These are phyloP conservation scores for Rhynchopsitta pachyrhyncha DNA, from an alignment of 2,113 vertebrate genomes.

Conservation along the genomic window DNA sequence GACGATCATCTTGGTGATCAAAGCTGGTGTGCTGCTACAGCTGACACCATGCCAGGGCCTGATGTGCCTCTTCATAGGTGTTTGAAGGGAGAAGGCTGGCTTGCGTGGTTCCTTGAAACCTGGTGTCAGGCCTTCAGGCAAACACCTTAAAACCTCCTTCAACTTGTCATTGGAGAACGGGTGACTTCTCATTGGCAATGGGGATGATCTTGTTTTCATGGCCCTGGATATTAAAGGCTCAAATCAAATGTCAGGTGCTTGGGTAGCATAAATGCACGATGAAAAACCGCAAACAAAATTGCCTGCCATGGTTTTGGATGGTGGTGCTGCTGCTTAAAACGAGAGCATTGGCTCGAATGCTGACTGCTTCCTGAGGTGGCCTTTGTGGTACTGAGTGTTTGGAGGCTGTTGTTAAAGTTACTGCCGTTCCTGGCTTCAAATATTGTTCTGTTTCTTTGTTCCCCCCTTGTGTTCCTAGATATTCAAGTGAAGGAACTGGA, in stretches of 20 bases:
- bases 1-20: background rate
- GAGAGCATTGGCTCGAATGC: fast-evolving
- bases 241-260: background rate
- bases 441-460: fast-evolving
- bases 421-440: background rate
- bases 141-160: background rate
- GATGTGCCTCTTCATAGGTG: background rate
- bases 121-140: fast-evolving
- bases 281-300: background rate
- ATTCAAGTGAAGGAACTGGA: slow-evolving; percentile 94
- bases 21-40: background rate
- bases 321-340: background rate
- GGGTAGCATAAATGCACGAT: too few species aligned
- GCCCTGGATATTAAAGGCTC: background rate
- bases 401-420: background rate
- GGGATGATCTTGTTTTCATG: fast-evolving
- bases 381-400: background rate
- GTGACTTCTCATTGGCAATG: background rate
- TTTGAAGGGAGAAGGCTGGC: background rate
- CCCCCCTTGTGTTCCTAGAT: slow-evolving; percentile 48
- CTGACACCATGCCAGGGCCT: background rate
- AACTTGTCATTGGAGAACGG: fast-evolving
- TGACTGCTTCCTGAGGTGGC: background rate
- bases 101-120: fast-evolving
- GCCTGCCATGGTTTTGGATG: fast-evolving